A percentile compares a stretch with the other conserved stretches of the same genome.
Conservation (phyloP, 2,113 vertebrate species). For the Pangasianodon gigas region DNA sequence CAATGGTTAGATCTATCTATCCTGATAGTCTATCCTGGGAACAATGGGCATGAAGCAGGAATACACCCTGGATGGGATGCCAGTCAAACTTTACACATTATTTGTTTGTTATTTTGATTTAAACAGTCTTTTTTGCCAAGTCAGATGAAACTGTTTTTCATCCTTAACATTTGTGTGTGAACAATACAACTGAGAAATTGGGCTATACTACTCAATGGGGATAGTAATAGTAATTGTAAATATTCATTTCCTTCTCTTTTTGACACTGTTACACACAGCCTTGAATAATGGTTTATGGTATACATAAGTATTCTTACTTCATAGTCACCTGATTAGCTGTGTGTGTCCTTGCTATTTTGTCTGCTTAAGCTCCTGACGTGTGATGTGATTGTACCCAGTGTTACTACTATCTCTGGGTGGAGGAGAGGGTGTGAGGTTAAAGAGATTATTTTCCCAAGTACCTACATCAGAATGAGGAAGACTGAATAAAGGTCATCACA, state of each 20-base stretch:
- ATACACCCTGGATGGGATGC: background rate
- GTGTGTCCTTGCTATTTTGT: conserved; percentile 5
- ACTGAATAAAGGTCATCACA: background rate
- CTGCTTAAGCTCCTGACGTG: conserved; percentile 33
- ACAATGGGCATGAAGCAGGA: background rate
- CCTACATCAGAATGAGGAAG: conserved; percentile 15
- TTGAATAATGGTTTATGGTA: background rate
- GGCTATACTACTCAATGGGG: background rate
- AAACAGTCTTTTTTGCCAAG: background rate
- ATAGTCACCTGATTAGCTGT: conserved; percentile 21
- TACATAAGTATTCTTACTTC: background rate
- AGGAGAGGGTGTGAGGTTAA: conserved; percentile 30
- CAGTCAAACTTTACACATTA: background rate
- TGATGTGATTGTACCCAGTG: conserved; percentile 35
- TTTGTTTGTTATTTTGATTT: background rate
- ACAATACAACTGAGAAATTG: background rate
- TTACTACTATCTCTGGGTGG: conserved; percentile 23
- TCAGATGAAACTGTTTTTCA: background rate
- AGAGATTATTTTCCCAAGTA: conserved; percentile 19
- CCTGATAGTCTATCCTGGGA: background rate
- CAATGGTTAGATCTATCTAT: background rate
- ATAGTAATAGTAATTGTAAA: background rate
- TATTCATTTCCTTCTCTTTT: background rate
- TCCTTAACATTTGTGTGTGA: background rate
- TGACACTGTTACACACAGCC: background rate